Conservation (phyloP, 2,888 invertebrate genomes). For the Ectemnius continuus region DNA sequence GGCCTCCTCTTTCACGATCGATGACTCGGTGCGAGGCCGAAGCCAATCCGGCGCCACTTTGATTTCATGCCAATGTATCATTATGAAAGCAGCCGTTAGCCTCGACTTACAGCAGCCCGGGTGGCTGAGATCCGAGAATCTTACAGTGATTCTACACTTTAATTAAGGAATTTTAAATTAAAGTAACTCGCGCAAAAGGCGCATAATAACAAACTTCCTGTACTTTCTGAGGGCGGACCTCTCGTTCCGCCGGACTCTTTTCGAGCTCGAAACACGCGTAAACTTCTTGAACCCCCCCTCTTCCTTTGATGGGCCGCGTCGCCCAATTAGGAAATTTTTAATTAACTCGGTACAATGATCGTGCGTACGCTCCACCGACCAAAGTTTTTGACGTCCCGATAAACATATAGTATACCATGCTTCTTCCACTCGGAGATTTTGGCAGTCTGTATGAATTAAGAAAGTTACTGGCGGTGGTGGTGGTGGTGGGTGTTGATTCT, state of each 20-base stretch:
- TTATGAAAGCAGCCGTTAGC: conserved; percentile 16
- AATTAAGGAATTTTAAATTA: conserved; percentile 51
- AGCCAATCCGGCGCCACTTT: conserved; percentile 25
- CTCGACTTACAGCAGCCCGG: background rate
- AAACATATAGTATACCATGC: no score
- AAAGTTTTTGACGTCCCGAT: background rate
- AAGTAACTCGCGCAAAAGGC: conserved; percentile 14
- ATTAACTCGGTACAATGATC: conserved; percentile 5
- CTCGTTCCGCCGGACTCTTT: conserved; percentile 11
- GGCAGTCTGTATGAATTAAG: background rate
- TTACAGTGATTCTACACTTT: conserved; percentile 25
- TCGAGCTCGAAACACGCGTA: conserved; percentile 1
- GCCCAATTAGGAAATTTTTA: conserved; percentile 13
- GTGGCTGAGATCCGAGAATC: background rate
- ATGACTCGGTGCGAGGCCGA: conserved; percentile 15
- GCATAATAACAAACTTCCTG: conserved; percentile 20
- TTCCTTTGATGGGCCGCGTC: conserved; percentile 2
- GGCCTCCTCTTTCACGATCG: conserved; percentile 23
- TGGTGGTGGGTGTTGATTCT: background rate
- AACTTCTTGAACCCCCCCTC: conserved; percentile 21
- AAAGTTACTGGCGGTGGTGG: background rate
- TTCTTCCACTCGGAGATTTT: background rate
- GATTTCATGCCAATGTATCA: conserved; percentile 26
- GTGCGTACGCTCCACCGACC: background rate
- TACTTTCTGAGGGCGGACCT: conserved; percentile 7